Conservation (phyloP, 2,888 invertebrate species). For the Drosophila ustulata region DNA sequence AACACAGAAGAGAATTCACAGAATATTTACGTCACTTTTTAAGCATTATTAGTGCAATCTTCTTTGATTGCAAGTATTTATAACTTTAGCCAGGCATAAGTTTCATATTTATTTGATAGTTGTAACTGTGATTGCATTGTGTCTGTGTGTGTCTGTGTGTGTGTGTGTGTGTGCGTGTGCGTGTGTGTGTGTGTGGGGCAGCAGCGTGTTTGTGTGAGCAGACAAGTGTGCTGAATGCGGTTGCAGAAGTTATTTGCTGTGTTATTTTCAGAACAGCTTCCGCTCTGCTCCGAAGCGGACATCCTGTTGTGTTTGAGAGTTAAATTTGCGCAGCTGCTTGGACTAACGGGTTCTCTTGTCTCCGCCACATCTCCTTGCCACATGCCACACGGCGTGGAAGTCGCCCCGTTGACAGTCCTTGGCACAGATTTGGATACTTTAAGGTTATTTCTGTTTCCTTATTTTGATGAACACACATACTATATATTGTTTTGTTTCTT, state of each 20-base stretch:
- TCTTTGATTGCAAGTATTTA: not conserved
- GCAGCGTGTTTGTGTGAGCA: conserved; percentile 18
- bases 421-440: conserved; percentile 17
- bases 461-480: not conserved
- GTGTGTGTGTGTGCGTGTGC: conserved; percentile 10
- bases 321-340: conserved; percentile 68
- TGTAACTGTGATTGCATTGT: conserved; percentile 11
- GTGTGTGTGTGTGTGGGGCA: conserved; percentile 6
- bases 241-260: conserved; percentile 81
- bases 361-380: not conserved
- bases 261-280: conserved; percentile 81
- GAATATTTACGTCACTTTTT: not conserved
- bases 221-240: conserved; percentile 71
- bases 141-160: not conserved
- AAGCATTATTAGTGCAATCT: not conserved
- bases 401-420: conserved; percentile 27
- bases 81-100: conserved; percentile 28
- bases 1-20: no score
- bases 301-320: conserved; percentile 78
- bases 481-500: not conserved
- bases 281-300: conserved; percentile 71
- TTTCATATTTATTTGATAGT: conserved; percentile 23
- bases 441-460: not conserved
- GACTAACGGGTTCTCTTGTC: conserved; percentile 26
- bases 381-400: conserved; percentile 13